phyloP scores from a whole-genome alignment of 53 echinoderm and acorn worm species.

The Astropecten irregularis region DNA sequence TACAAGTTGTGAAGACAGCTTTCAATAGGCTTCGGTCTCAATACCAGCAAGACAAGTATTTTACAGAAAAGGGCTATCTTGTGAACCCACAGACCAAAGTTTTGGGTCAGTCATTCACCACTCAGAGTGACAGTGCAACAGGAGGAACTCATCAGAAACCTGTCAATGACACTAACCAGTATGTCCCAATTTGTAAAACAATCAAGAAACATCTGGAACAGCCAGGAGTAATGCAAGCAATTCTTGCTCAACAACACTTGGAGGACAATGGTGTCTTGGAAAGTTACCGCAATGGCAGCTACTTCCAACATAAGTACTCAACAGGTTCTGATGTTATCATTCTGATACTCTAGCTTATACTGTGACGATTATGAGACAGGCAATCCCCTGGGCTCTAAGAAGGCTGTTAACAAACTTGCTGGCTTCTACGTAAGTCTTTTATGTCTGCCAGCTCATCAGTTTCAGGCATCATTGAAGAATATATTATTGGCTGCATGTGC shows the following conservation, averaged over 20 bases:
- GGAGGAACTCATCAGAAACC: background rate
- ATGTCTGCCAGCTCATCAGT: constrained; percentile 25
- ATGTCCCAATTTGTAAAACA: constrained; percentile 29
- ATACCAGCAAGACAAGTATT: constrained; percentile 33
- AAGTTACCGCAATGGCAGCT: constrained; percentile 50
- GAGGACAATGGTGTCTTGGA: background rate
- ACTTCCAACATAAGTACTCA: constrained; percentile 12
- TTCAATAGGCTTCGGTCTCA: background rate
- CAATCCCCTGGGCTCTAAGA: constrained; percentile 60
- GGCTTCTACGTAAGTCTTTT: constrained; percentile 33
- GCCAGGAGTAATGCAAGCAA: constrained; percentile 46
- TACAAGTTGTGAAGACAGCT: background rate
- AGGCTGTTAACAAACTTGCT: constrained; percentile 42
- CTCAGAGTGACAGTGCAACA: constrained; percentile 5
- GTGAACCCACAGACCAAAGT: background rate
- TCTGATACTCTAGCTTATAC: constrained; percentile 41
- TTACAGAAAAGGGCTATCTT: constrained; percentile 33
- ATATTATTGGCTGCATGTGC: constrained; percentile 51
- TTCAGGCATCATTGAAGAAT: constrained; percentile 10
- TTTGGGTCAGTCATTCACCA: background rate
- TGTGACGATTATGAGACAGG: constrained; percentile 57
- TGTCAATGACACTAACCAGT: background rate
- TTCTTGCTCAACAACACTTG: constrained; percentile 14
- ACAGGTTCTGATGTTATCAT: background rate
- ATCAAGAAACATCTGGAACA: constrained; percentile 36